A percentile compares a stretch with the other conserved stretches of the same genome.
phyloP scores from a whole-genome alignment of 2,797 vertebrate species.

The Sarcophilus harrisii region DNA sequence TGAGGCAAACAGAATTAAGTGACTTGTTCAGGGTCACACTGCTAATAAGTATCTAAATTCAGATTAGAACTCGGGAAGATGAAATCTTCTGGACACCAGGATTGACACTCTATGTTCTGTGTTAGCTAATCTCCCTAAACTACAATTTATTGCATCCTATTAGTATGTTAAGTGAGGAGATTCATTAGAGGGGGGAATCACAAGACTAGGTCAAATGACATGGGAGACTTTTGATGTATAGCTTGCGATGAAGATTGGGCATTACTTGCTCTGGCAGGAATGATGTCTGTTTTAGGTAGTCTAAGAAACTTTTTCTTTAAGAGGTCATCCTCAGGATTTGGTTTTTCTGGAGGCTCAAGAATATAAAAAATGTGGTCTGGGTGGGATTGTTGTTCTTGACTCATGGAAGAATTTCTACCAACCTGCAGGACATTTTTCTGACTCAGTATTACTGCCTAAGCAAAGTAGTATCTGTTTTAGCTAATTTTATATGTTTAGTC shows the following conservation, averaged over 20 bases:
- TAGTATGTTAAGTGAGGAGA: not conserved
- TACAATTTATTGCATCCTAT: not conserved
- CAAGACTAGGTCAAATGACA: too few species aligned
- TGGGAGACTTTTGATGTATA: not conserved
- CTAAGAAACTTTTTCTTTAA: not conserved
- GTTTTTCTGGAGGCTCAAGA: too few species aligned
- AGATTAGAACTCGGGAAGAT: not conserved
- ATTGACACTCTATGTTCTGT: not conserved
- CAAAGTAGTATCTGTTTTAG: not conserved
- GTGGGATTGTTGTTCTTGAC: not conserved
- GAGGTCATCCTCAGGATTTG: not conserved
- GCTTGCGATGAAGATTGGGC: not conserved
- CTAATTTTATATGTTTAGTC: not conserved
- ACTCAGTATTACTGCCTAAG: not conserved
- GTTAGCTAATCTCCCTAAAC: not conserved
- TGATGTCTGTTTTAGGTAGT: not conserved
- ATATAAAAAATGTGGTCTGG: not conserved
- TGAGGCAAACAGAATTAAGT: not conserved
- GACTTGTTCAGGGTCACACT: not conserved
- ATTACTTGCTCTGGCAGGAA: not conserved
- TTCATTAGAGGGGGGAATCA: not conserved
- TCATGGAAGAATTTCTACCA: not conserved
- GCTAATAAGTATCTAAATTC: not conserved
- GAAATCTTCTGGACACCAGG: not conserved
- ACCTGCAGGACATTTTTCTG: too few species aligned